These are phyloP conservation scores for Aptenodytes forsteri DNA, from an alignment of 2,113 vertebrate species.

Conservation along the genomic window DNA sequence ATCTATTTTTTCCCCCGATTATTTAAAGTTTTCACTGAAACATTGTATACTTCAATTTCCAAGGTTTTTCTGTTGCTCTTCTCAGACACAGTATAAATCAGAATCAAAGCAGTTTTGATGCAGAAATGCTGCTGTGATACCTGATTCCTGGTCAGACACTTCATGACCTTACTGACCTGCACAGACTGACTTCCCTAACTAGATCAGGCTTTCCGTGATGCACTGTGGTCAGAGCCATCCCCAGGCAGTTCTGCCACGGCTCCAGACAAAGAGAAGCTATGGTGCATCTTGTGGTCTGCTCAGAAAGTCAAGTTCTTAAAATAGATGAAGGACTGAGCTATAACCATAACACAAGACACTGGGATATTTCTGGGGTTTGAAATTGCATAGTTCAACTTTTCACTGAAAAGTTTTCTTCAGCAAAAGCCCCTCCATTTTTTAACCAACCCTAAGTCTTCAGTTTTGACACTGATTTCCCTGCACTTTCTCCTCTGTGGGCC, in stretches of 20 bases:
- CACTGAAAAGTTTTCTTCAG: not conserved
- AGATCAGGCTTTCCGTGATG: not conserved
- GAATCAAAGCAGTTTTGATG: conserved; percentile 16
- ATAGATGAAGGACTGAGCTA: not conserved
- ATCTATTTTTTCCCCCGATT: not conserved
- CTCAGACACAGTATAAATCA: not conserved
- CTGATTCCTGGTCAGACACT: not conserved
- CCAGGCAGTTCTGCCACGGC: not conserved
- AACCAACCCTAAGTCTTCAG: not conserved
- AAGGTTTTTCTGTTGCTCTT: not conserved
- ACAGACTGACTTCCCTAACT: not conserved
- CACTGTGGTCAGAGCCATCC: not conserved
- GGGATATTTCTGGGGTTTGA: not conserved
- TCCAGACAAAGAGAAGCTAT: not conserved
- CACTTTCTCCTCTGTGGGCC: not conserved
- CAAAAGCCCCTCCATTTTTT: not conserved
- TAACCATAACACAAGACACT: not conserved
- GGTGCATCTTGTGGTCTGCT: not conserved
- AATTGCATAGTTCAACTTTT: not conserved
- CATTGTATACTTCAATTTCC: not conserved
- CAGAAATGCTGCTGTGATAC: not conserved
- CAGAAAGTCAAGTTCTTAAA: not conserved
- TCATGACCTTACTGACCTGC: not conserved
- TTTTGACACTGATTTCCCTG: not conserved
- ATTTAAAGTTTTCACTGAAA: not conserved